phyloP scores from a whole-genome alignment of 2,797 vertebrate species.

The Margarornis squamiger region DNA sequence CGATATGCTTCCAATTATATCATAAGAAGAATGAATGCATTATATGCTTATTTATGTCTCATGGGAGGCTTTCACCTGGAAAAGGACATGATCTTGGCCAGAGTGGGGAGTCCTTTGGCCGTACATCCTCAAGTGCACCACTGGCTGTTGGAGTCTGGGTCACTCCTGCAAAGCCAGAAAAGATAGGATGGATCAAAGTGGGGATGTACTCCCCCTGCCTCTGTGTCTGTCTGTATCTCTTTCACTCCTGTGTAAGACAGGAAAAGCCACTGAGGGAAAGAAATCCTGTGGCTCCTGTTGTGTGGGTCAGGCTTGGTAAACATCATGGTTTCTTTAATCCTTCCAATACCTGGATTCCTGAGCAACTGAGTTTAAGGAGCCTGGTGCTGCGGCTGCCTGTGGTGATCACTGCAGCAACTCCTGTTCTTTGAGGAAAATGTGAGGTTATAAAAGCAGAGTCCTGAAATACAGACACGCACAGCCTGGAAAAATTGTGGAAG shows the following conservation, averaged over 20 bases:
- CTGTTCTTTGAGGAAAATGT: background rate
- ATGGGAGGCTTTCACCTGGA: background rate
- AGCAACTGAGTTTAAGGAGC: rapidly evolving
- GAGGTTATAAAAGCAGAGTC: background rate
- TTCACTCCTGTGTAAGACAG: background rate
- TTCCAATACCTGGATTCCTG: background rate
- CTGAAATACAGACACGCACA: background rate
- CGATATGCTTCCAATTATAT: background rate
- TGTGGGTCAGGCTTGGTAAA: background rate
- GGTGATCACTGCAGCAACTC: background rate
- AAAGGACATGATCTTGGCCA: background rate
- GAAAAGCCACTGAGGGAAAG: background rate
- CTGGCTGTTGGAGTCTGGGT: background rate
- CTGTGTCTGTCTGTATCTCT: background rate
- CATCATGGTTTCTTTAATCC: rapidly evolving
- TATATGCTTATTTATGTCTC: background rate
- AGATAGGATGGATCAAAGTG: background rate
- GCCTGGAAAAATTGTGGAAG: background rate
- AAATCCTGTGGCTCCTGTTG: background rate
- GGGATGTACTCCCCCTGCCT: background rate
- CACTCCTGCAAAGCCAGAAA: background rate
- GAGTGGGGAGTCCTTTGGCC: background rate
- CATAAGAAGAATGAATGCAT: background rate
- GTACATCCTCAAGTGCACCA: background rate
- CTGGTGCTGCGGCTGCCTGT: background rate